Evolutionary conservation across 2,888 invertebrate genomes (phyloP), one percentile per base, ranked within the genome.

Genomic region (Cistogaster globosa): DNA sequence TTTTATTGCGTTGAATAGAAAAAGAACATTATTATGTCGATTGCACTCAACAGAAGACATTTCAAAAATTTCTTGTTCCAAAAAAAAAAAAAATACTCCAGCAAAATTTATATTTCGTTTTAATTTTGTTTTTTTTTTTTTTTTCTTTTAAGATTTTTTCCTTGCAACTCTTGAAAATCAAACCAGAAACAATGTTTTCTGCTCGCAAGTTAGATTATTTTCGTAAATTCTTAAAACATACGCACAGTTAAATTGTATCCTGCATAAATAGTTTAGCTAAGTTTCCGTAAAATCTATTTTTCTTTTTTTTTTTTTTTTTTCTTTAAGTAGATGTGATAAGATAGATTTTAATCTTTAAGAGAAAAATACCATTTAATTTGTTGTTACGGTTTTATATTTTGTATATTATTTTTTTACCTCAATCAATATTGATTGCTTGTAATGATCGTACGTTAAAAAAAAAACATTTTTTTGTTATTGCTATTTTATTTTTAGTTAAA

Each of bases 261-360:
- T 11, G 7, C 12, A 42, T 42, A 12, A 42, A 12, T 42, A 12
- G 11, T 42, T 42, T 42, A 42, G 48, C n/a, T 48, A 48, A 48
- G 14, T n/a, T 42, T 12, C n/a, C 1, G 16, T 16, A n/a, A 12
- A 14, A n/a, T 48, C 16, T 16, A 14, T 48, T 14, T 48, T 12
- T 48, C 2, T 48, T 12, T 48, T 12, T 5, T 53, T 18, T 53
- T 53, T 3, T 8, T 5, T 53, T 9, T 57, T 5, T 22, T 57
- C 2, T 26, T 22, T 57, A 26, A 16, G 6, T 58, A 48, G 63
- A 57, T 78, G 67, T 67, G 91, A 91, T 91, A 91, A 90, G 90
- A 91, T 89, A 89, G 90, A 91, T 91, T 88, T 87, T 89, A 90
- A 91, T 91, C 90, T 91, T 90, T 90, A 90, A 90, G 90, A 90